Conservation (phyloP, 2,797 vertebrate species). For the Crocodylus rhombifer region DNA sequence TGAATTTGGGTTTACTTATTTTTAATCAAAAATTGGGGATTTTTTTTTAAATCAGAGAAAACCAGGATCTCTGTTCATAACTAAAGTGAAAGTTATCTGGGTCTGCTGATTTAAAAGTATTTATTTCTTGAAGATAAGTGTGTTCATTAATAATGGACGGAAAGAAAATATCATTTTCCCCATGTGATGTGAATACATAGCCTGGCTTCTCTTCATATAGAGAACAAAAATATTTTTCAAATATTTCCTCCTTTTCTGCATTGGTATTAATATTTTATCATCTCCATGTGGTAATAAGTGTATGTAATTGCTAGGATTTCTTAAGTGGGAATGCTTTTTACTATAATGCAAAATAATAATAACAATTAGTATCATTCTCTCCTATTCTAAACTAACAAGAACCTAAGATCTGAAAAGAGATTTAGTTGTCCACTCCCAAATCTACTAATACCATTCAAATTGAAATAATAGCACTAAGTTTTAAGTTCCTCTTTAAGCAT, state of each 20-base stretch:
- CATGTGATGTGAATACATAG: background rate
- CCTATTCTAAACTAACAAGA: background rate
- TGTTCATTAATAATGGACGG: accelerated
- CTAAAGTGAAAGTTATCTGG: background rate
- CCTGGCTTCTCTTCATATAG: background rate
- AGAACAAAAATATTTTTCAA: background rate
- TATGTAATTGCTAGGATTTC: background rate
- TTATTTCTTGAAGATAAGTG: background rate
- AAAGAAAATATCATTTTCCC: background rate
- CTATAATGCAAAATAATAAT: background rate
- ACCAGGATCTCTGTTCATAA: too few species aligned
- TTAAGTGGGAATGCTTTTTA: background rate
- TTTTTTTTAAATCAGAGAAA: too few species aligned
- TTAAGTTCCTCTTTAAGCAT: constrained; percentile 38
- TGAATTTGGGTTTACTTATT: too few species aligned
- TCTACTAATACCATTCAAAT: background rate
- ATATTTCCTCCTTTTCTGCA: background rate
- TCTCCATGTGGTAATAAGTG: background rate
- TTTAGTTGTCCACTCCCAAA: background rate
- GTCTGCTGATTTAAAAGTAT: background rate
- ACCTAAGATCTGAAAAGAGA: background rate
- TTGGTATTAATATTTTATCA: background rate
- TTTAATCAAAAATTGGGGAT: too few species aligned
- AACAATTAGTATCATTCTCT: background rate
- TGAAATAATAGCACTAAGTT: constrained; percentile 30